Evolutionary conservation across 2,797 vertebrate species (phyloP).

Genomic region (Aphelocoma californica): DNA sequence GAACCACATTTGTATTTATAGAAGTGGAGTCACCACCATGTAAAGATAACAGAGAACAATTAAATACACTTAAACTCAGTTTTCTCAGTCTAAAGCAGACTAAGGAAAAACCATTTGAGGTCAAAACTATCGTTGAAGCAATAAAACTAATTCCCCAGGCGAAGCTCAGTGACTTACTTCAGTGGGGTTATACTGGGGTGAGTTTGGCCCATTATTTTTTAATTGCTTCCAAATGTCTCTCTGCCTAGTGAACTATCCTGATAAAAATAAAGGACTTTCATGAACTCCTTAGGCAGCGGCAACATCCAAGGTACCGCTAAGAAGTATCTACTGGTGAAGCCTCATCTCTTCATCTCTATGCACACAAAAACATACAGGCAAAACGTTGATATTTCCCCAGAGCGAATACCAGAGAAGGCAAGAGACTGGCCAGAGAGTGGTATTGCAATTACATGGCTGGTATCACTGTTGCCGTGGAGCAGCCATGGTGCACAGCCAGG

Average conservation of each 20-base stretch:
- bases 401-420: neutral
- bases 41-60: neutral
- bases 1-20: neutral
- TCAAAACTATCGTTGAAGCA: constrained; percentile 14
- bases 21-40: neutral
- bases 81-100: neutral
- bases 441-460: rapidly evolving
- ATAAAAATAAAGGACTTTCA: neutral
- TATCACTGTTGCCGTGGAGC: neutral
- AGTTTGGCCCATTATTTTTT: constrained; percentile 39
- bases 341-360: neutral
- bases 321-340: neutral
- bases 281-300: neutral
- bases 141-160: constrained; percentile 29
- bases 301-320: neutral
- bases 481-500: neutral
- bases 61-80: neutral
- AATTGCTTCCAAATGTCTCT: constrained; percentile 36
- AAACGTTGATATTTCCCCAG: neutral
- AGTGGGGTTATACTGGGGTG: constrained; percentile 10
- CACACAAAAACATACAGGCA: neutral
- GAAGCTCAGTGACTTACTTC: constrained; percentile 18
- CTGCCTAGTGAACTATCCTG: neutral
- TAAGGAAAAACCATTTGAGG: constrained; percentile 11
- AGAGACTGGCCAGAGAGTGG: neutral